A percentile compares a stretch with the other conserved stretches of the same genome.
Conservation (phyloP, 2,113 vertebrate species). For the Marcusenius ussheri region DNA sequence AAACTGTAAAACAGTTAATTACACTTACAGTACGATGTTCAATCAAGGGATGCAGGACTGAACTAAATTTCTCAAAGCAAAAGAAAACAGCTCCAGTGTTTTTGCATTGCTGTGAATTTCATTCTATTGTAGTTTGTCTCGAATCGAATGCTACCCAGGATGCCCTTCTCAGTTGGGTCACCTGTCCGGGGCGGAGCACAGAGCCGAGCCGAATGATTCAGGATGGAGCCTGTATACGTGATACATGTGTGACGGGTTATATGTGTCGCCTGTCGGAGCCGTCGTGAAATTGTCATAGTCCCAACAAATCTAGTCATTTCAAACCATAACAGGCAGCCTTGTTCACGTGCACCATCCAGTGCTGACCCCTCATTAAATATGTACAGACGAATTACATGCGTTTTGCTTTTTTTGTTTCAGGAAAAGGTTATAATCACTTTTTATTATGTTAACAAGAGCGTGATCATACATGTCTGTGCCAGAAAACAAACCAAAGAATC, state of each 20-base stretch:
- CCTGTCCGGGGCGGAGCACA: not conserved
- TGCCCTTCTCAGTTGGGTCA: constrained; percentile 43
- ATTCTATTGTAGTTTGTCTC: constrained; percentile 17
- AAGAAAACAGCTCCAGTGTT: not conserved
- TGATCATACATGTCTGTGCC: not conserved
- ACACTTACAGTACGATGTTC: not conserved
- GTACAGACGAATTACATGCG: not conserved
- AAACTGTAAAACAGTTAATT: not conserved
- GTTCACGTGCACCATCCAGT: not conserved
- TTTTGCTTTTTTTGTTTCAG: not conserved
- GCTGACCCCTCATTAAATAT: not conserved
- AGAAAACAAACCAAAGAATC: constrained; percentile 50
- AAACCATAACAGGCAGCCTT: not conserved
- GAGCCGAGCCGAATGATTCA: not conserved
- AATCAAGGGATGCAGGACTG: not conserved
- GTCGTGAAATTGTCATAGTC: not conserved
- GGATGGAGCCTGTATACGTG: not conserved
- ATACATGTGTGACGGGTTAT: not conserved
- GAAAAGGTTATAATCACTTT: not conserved
- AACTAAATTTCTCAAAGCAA: not conserved
- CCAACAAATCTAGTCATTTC: not conserved
- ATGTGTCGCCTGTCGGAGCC: not conserved
- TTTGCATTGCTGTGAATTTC: not conserved
- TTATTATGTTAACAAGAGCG: not conserved
- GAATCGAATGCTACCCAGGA: constrained; percentile 52